These are phyloP conservation scores for Thunnus maccoyii DNA, from an alignment of 2,113 vertebrate species.

Conservation along the genomic window DNA sequence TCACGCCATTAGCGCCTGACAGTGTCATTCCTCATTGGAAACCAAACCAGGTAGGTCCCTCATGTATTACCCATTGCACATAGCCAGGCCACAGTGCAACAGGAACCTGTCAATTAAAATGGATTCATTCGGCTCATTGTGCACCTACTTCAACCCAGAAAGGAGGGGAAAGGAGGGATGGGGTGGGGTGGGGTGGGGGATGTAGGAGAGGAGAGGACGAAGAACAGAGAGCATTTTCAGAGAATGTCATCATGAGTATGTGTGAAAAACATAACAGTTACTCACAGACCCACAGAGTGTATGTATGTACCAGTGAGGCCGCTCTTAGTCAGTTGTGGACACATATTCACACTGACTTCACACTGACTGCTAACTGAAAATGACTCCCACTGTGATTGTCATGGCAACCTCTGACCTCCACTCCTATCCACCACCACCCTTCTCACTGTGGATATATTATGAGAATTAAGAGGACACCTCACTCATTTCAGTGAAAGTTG, in stretches of 20 bases:
- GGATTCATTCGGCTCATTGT: slow-evolving; percentile 58
- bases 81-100: slow-evolving; percentile 61
- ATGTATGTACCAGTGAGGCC: neutral
- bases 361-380: slow-evolving; percentile 21
- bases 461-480: neutral
- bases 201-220: neutral
- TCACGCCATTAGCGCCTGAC: slow-evolving; percentile 30
- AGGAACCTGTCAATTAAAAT: slow-evolving; percentile 75
- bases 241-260: slow-evolving; percentile 2
- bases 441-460: slow-evolving; percentile 2
- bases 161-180: neutral
- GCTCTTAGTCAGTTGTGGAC: slow-evolving; percentile 19
- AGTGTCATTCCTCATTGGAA: slow-evolving; percentile 66
- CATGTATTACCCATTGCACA: slow-evolving; percentile 68
- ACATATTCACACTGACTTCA: slow-evolving; percentile 12
- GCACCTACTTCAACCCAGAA: slow-evolving; percentile 32
- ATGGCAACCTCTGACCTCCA: slow-evolving; percentile 42
- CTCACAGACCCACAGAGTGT: slow-evolving; percentile 2
- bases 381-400: slow-evolving; percentile 28
- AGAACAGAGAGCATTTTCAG: slow-evolving; percentile 9
- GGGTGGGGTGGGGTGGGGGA: neutral
- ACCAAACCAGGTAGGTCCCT: slow-evolving; percentile 55
- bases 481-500: slow-evolving; percentile 10
- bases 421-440: neutral
- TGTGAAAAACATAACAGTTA: slow-evolving; percentile 24